Conservation (phyloP, 2,888 invertebrate genomes). For the Lamellibrachia satsuma region DNA sequence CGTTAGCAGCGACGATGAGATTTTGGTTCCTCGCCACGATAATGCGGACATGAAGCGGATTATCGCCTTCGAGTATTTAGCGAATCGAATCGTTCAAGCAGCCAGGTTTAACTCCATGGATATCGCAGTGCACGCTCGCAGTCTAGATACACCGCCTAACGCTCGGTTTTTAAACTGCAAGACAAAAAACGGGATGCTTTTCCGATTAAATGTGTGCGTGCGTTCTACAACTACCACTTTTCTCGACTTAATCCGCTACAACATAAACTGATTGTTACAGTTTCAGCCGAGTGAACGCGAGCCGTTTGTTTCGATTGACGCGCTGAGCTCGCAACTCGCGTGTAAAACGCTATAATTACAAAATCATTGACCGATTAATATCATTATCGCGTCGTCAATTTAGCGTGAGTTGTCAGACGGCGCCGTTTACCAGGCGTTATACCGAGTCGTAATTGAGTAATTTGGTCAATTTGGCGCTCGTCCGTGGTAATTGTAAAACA, state of each 20-base stretch:
- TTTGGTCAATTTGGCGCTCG: not conserved
- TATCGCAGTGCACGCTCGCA: not conserved
- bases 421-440: not conserved
- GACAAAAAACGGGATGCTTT: no score
- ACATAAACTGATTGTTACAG: not conserved
- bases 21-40: not conserved
- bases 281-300: no score
- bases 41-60: slow-evolving; percentile 9
- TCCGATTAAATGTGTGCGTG: not conserved
- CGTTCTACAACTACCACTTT: not conserved
- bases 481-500: not conserved
- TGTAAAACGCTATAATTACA: not conserved
- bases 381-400: slow-evolving; percentile 13
- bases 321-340: not conserved
- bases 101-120: not conserved
- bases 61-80: not conserved
- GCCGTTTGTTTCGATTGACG: not conserved
- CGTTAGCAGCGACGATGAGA: not conserved
- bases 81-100: not conserved
- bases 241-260: not conserved
- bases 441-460: not conserved
- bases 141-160: not conserved
- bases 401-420: slow-evolving; percentile 17
- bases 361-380: not conserved
- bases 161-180: not conserved